A percentile compares a stretch with the other conserved stretches of the same genome.
Conservation (phyloP, 2,888 invertebrate species). For the Cosmopolites sordidus region DNA sequence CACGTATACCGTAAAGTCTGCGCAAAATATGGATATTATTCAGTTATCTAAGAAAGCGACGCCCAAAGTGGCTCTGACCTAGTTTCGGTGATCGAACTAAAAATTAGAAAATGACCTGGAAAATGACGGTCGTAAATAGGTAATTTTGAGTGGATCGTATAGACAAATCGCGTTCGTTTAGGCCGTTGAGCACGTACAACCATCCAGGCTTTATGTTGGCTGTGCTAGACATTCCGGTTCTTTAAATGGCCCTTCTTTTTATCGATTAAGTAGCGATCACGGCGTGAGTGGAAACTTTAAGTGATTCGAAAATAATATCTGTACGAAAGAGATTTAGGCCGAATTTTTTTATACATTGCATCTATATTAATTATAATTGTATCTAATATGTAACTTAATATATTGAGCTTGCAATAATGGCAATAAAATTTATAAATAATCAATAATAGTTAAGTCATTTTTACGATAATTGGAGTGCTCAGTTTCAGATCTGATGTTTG, state of each 20-base stretch:
- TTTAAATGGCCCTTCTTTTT: constrained; percentile 16
- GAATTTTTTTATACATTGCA: no score
- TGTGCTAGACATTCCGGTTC: constrained; percentile 19
- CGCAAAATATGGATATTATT: no score
- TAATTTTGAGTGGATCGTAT: constrained; percentile 20
- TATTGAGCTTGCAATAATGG: no score
- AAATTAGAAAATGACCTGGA: not conserved
- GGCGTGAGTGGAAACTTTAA: not conserved
- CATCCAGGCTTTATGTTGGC: constrained; percentile 20
- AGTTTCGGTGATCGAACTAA: not conserved
- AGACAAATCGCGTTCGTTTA: constrained; percentile 21
- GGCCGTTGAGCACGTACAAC: constrained; percentile 23
- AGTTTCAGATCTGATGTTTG: no score
- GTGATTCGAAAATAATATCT: not conserved
- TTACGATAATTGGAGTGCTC: no score
- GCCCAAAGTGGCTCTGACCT: not conserved
- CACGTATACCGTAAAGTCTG: no score
- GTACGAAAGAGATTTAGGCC: no score
- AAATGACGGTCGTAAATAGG: constrained; percentile 17
- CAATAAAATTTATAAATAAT: no score
- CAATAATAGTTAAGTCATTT: no score
- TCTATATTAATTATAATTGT: no score
- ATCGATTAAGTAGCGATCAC: constrained; percentile 19
- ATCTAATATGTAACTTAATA: no score
- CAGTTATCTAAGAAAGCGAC: no score